These are phyloP conservation scores for Mixornis gularis DNA, from an alignment of 2,113 vertebrate genomes.

Conservation along the genomic window DNA sequence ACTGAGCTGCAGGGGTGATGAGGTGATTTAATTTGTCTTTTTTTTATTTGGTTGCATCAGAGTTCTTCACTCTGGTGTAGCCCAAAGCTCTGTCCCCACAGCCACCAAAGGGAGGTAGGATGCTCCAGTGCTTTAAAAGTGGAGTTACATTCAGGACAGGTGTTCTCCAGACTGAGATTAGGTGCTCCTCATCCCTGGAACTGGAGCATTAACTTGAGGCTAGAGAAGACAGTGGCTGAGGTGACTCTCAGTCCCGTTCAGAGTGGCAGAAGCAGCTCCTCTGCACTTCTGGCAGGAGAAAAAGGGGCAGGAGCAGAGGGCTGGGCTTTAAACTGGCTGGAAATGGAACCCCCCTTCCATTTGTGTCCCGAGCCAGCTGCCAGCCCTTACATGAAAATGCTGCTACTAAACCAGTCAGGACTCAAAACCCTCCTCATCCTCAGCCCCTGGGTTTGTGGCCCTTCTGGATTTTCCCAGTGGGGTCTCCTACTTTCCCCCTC, in stretches of 20 bases:
- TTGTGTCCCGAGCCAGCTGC: fast-evolving
- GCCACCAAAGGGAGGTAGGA: fast-evolving
- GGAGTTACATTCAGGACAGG: not conserved
- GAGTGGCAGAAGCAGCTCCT: not conserved
- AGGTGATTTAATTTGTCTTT: not conserved
- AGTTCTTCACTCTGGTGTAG: not conserved
- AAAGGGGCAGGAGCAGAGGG: not conserved
- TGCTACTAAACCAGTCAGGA: not conserved
- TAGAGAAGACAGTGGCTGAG: not conserved
- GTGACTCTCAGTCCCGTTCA: not conserved
- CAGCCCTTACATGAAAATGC: not conserved
- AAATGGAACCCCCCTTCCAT: fast-evolving
- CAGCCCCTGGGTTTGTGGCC: not conserved
- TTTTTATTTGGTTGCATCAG: not conserved
- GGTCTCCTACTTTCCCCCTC: not conserved
- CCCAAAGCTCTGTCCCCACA: not conserved
- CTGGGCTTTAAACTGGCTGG: not conserved
- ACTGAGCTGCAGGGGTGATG: not conserved
- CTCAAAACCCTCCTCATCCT: not conserved
- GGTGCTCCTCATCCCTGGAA: not conserved
- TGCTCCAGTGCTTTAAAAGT: not conserved
- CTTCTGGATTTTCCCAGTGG: not conserved
- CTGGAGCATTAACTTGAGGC: fast-evolving
- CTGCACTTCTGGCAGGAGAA: not conserved
- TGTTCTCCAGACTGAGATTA: not conserved